Evolutionary conservation across 2,113 vertebrate genomes (phyloP).

Genomic region (Passer domesticus): DNA sequence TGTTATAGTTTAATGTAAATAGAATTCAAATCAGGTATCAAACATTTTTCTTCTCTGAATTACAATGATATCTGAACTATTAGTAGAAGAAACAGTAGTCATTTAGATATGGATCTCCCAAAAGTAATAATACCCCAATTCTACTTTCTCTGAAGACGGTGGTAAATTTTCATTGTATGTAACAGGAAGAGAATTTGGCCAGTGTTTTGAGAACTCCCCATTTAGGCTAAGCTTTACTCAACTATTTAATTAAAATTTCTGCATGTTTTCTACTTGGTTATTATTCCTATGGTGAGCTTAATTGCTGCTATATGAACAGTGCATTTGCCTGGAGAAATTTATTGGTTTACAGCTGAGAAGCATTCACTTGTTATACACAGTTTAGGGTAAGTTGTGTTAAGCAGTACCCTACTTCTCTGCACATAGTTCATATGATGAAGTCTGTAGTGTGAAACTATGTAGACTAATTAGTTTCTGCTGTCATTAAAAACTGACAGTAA

Average conservation of each 20-base stretch:
- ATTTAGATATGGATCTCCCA: background rate
- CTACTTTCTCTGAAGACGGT: background rate
- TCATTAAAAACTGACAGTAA: background rate
- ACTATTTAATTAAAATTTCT: conserved; percentile 15
- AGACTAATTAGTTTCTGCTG: background rate
- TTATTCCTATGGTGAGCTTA: conserved; percentile 41
- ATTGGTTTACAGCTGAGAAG: conserved; percentile 23
- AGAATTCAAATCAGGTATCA: background rate
- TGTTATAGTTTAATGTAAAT: background rate
- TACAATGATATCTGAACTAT: background rate
- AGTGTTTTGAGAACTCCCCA: background rate
- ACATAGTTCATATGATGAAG: background rate
- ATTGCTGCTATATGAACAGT: conserved; percentile 5
- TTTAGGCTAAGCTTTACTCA: conserved; percentile 1
- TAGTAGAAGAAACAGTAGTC: background rate
- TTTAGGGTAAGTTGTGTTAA: conserved; percentile 4
- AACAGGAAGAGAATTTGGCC: background rate
- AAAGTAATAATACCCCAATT: background rate
- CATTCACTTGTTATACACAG: background rate
- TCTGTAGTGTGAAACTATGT: background rate
- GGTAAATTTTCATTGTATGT: background rate
- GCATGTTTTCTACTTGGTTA: conserved; percentile 13
- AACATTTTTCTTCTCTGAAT: background rate
- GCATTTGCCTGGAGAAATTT: conserved; percentile 31
- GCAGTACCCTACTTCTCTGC: background rate